Conservation (phyloP, 2,797 vertebrate species). For the Trichosurus vulpecula region DNA sequence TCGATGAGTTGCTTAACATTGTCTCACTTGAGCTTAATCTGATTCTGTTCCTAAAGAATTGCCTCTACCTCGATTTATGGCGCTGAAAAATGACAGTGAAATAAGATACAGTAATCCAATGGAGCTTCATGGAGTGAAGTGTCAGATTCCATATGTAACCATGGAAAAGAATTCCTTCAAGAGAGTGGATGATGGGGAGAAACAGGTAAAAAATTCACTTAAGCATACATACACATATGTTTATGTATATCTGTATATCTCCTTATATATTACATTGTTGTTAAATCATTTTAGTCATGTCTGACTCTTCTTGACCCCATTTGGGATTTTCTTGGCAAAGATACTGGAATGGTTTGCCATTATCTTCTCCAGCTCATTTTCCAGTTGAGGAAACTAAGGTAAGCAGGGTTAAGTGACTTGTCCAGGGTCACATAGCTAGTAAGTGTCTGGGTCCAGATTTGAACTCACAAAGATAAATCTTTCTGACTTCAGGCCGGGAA, state of each 20-base stretch:
- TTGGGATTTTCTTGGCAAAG: not conserved
- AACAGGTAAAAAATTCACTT: slow-evolving; percentile 84
- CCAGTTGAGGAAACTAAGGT: not conserved
- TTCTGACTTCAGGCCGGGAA: not conserved
- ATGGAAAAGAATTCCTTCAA: slow-evolving; percentile 88
- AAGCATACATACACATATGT: not conserved
- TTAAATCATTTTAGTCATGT: not conserved
- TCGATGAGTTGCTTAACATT: slow-evolving; percentile 64
- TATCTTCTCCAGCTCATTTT: not conserved
- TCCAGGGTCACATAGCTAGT: not conserved
- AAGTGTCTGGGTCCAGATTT: not conserved
- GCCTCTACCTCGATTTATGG: slow-evolving; percentile 92
- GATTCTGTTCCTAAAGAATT: slow-evolving; percentile 87
- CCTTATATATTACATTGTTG: not conserved
- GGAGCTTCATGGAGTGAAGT: slow-evolving; percentile 85
- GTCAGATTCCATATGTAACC: slow-evolving; percentile 83
- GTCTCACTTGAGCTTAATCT: slow-evolving; percentile 76
- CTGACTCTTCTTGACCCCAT: not conserved
- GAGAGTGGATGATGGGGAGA: slow-evolving; percentile 87
- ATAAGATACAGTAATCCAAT: slow-evolving; percentile 83
- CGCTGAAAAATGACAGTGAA: slow-evolving; percentile 90
- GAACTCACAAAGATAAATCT: not conserved
- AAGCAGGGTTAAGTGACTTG: not conserved
- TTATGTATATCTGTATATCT: not conserved
- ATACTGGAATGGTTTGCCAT: not conserved